Base-by-base conservation (phyloP, 2,888 invertebrate species). In the Teinopalpus imperialis region DNA sequence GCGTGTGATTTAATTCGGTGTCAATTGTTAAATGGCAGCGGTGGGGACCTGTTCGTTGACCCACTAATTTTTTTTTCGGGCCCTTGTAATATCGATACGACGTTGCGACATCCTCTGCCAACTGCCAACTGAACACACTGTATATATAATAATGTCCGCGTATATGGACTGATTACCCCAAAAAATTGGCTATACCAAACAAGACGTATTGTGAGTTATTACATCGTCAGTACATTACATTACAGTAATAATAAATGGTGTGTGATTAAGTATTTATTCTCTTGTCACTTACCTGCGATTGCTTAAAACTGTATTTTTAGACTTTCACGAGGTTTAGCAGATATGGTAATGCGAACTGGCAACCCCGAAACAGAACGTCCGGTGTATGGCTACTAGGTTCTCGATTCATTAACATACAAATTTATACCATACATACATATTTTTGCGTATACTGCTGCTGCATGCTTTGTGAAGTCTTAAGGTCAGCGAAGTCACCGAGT, bases 31-130 rank as follows among this genome's bases (percentile, higher is more conserved):
- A 66, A 66, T 63, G 64, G 51, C 66, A 60, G 42, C 30, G 16
- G 37, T 13, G 36, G 49, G 45, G 56, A 66, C 65, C 62, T 63
- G 68, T 63, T 65, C 53, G 32, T 41, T 74, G 80, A 78, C 81
- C 78, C 61, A 74, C 69, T 74, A 72, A 61, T 69, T 78, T 81
- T 74, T 69, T 48, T 40, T 26, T 18, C 29, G 27, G 10, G 21
- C 13, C 21, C 9, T 29, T 48, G 51, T 48, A 49, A 48, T 52
- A 47, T 50, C 53, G 43, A 27, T 37, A 46, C 24, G 13, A n/a
- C 44, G 49, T 59, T 61, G 55, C 56, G 46, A 61, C 56, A 59
- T 45, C 36, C 30, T 37, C 51, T 53, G 52, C 52, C 36, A 54
- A 52, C 56, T 52, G 42, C 34, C 31, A 52, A 35, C 48, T 9